phyloP scores from a whole-genome alignment of 1,140 invertebrate genomes.

The Magallana angulata region DNA sequence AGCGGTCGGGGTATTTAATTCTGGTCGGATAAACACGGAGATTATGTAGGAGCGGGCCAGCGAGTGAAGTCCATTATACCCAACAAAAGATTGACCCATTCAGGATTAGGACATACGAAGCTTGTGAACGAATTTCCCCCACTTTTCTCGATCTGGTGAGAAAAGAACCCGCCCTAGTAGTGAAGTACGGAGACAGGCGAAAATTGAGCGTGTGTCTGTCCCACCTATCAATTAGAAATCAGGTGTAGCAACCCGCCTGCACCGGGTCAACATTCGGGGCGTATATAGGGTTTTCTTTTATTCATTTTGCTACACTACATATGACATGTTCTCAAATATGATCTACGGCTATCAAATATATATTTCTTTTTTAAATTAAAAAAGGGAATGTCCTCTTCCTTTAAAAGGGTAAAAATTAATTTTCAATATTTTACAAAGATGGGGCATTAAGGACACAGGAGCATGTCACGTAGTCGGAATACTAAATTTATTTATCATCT shows the following conservation, averaged over 20 bases:
- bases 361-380: too few relatives aligned
- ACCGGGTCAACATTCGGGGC: too few relatives aligned
- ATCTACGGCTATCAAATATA: too few relatives aligned
- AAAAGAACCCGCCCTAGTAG: not conserved
- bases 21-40: not conserved
- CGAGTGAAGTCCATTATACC: constrained; percentile 16
- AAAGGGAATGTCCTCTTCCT: too few relatives aligned
- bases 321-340: too few relatives aligned
- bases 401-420: too few relatives aligned
- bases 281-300: too few relatives aligned
- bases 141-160: not conserved
- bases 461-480: too few relatives aligned
- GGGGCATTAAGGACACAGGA: too few relatives aligned
- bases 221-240: not conserved
- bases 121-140: not conserved
- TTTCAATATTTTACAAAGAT: too few relatives aligned
- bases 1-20: not conserved
- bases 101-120: not conserved
- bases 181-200: not conserved
- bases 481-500: too few relatives aligned
- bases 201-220: not conserved
- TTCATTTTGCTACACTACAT: too few relatives aligned
- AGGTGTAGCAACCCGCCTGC: not conserved
- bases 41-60: not conserved
- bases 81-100: not conserved